phyloP scores from a whole-genome alignment of 2,113 vertebrate genomes.

The Excalfactoria chinensis region DNA sequence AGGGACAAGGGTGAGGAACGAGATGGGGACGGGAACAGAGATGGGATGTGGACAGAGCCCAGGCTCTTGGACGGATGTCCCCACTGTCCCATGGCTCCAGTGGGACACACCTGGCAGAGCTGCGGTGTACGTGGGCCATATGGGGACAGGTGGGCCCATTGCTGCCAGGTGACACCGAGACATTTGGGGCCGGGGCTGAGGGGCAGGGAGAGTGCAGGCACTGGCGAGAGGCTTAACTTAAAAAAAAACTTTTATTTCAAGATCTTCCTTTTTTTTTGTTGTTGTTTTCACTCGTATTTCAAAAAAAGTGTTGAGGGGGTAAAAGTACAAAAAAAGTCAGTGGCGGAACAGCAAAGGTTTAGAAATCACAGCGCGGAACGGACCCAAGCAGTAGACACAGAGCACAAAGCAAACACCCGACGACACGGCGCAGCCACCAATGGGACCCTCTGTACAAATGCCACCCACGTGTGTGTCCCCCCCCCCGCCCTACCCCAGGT shows the following conservation, averaged over 20 bases:
- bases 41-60: neutral
- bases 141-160: too few relatives aligned
- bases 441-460: constrained; percentile 87
- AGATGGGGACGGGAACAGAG: neutral
- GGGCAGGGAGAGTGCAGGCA: neutral
- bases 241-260: constrained; percentile 90
- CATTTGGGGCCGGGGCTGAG: neutral
- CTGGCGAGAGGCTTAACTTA: constrained; percentile 47
- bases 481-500: constrained; percentile 74
- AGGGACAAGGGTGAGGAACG: too few relatives aligned
- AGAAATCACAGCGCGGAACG: constrained; percentile 90
- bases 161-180: fast-evolving
- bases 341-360: constrained; percentile 86
- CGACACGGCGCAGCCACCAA: constrained; percentile 32
- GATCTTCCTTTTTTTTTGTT: constrained; percentile 80
- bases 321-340: constrained; percentile 93
- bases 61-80: too few relatives aligned
- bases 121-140: too few relatives aligned
- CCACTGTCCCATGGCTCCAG: fast-evolving
- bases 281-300: constrained; percentile 81
- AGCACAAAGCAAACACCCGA: constrained; percentile 71
- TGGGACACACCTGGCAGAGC: neutral
- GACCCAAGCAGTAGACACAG: constrained; percentile 74
- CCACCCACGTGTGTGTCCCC: constrained; percentile 95
- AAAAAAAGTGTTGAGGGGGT: constrained; percentile 84